Evolutionary conservation across 1,140 invertebrate species (phyloP), one percentile per base, ranked within the genome.

Genomic region (Platyura marginata): DNA sequence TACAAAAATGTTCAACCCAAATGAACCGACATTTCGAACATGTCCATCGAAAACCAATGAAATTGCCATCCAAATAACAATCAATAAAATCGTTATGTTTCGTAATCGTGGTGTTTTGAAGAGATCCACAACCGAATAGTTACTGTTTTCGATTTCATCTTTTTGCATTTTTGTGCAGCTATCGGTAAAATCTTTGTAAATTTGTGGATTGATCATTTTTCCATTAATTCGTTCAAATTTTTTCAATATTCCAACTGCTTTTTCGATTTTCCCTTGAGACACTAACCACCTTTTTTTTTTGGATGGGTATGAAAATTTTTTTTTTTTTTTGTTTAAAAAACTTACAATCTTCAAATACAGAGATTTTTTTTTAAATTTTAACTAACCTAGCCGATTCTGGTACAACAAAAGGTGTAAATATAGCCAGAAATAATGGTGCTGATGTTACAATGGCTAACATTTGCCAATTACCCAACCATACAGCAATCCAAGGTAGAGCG

Each of bases 1-100:
- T 21, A 85, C 51, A 54, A 88, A 90, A 2, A 88, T 70, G 49
- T 87, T 75, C 46, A 87, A 57, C 1, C 78, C 82, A 6, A 89
- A 62, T 25, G 81, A 78, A 16, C 81, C 78, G 1, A 87, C 81
- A 49, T 86, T 86, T 52, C 85, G 65, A 2, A 87, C 83, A 54
- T 89, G 83, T 2, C 84, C 85, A 50, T 89, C 84, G 52, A 89
- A 90, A 1, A 86, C 77, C 55, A 91, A 53, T 1, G 82, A 86
- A 43, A 90, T 80, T 10, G 75, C 70, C 79, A 90, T 87, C 83
- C 84, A 88, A 41, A 86, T 81, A 3, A 83, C 37, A 47, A 83
- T 80, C 32, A 88, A 65, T 0, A 88, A 59, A 16, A 87, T 59
- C 0, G 80, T 80, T 34, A 78, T 80, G 37, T 70, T 72, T 4